A percentile compares a stretch with the other conserved stretches of the same genome.
Conservation (phyloP, 2,797 vertebrate genomes). For the Lagorchestes hirsutus region DNA sequence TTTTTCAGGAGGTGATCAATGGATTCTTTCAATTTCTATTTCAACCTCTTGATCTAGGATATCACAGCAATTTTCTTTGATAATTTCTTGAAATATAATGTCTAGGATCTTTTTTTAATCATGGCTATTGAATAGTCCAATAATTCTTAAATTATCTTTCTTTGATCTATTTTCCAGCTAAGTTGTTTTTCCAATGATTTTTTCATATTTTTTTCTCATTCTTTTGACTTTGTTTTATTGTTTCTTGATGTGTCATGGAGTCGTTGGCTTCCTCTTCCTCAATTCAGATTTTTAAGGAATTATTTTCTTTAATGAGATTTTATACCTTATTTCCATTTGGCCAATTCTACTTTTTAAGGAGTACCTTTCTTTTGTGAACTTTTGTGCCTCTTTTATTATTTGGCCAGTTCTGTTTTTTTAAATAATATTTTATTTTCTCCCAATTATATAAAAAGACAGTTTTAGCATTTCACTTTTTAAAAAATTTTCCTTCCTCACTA, state of each 20-base stretch:
- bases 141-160: background rate
- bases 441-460: background rate
- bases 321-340: background rate
- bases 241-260: background rate
- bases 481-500: background rate
- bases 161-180: background rate
- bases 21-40: background rate
- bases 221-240: background rate
- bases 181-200: background rate
- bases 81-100: background rate
- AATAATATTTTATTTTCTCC: background rate
- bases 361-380: background rate
- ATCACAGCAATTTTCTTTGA: background rate
- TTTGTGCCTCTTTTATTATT: background rate
- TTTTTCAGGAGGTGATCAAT: background rate
- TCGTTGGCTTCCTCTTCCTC: background rate
- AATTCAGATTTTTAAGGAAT: background rate
- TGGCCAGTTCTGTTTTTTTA: background rate
- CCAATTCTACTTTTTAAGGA: background rate
- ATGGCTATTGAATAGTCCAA: background rate
- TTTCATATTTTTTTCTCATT: background rate
- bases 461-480: background rate
- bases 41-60: background rate
- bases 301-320: background rate
- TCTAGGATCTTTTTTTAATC: background rate